Evolutionary conservation across 2,113 vertebrate genomes (phyloP).

Genomic region (Hippocampus abdominalis): DNA sequence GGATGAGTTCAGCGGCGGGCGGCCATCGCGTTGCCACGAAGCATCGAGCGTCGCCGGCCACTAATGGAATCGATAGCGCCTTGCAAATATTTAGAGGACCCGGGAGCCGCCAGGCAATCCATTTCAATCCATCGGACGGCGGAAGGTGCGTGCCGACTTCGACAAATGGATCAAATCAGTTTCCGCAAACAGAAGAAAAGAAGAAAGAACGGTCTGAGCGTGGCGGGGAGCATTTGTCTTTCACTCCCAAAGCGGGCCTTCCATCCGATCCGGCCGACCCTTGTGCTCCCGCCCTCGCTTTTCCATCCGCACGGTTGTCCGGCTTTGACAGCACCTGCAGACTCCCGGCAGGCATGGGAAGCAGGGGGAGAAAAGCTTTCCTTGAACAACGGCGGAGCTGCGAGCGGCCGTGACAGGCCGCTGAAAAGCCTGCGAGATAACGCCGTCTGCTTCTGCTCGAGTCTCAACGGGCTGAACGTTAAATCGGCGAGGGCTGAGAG

Average conservation of each 20-base stretch:
- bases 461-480: slow-evolving; percentile 53
- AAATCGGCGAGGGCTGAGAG: slow-evolving; percentile 27
- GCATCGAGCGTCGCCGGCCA: slow-evolving; percentile 35
- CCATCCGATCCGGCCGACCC: slow-evolving; percentile 36
- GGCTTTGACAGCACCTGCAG: slow-evolving; percentile 45
- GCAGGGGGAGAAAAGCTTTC: slow-evolving; percentile 55
- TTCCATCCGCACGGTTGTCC: slow-evolving; percentile 26
- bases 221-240: slow-evolving; percentile 36
- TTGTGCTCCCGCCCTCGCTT: slow-evolving; percentile 16
- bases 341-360: slow-evolving; percentile 52
- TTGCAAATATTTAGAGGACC: slow-evolving; percentile 72
- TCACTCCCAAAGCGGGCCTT: slow-evolving; percentile 30
- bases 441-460: slow-evolving; percentile 51
- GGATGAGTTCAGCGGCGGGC: slow-evolving; percentile 45
- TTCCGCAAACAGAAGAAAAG: slow-evolving; percentile 40
- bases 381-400: slow-evolving; percentile 53
- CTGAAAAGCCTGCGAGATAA: slow-evolving; percentile 62
- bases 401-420: slow-evolving; percentile 65
- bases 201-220: slow-evolving; percentile 38
- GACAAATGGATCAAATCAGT: slow-evolving; percentile 62
- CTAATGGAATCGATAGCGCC: slow-evolving; percentile 69
- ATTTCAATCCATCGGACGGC: slow-evolving; percentile 63
- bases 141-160: slow-evolving; percentile 61
- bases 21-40: slow-evolving; percentile 55
- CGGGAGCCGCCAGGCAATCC: slow-evolving; percentile 55